phyloP scores from a whole-genome alignment of 2,797 vertebrate genomes.

The Okamejei kenojei region DNA sequence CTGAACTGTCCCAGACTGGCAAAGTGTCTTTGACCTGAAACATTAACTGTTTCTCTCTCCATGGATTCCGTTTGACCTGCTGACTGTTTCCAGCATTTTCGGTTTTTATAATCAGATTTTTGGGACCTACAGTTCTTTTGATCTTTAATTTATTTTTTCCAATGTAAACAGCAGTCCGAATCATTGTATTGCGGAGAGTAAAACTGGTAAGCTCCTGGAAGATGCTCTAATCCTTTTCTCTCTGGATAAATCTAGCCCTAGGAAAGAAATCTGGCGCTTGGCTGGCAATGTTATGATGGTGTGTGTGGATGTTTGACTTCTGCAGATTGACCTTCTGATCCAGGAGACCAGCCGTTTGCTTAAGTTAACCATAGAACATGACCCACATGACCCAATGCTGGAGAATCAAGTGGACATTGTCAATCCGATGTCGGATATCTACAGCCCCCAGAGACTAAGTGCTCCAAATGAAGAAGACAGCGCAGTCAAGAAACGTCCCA shows the following conservation, averaged over 20 bases:
- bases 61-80: too few species aligned
- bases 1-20: too few species aligned
- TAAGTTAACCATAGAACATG: conserved; percentile 90
- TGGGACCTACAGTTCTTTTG: too few species aligned
- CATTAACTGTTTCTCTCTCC: too few species aligned
- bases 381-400: conserved; percentile 68
- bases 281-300: neutral
- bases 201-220: neutral
- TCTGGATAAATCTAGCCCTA: neutral
- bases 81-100: too few species aligned
- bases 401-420: conserved; percentile 52
- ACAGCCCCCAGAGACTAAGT: conserved; percentile 59
- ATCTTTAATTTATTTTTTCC: too few species aligned
- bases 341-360: conserved; percentile 89
- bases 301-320: neutral
- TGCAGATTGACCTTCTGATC: conserved; percentile 87
- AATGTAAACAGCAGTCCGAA: neutral
- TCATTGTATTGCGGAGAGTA: neutral
- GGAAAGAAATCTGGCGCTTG: neutral
- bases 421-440: conserved; percentile 56
- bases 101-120: too few species aligned
- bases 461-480: conserved; percentile 59
- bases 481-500: conserved; percentile 58
- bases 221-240: neutral
- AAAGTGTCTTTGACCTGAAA: too few species aligned